Evolutionary conservation across 2,113 vertebrate species (phyloP), one percentile per base, ranked within the genome.

Genomic region (Ibidorhyncha struthersii): DNA sequence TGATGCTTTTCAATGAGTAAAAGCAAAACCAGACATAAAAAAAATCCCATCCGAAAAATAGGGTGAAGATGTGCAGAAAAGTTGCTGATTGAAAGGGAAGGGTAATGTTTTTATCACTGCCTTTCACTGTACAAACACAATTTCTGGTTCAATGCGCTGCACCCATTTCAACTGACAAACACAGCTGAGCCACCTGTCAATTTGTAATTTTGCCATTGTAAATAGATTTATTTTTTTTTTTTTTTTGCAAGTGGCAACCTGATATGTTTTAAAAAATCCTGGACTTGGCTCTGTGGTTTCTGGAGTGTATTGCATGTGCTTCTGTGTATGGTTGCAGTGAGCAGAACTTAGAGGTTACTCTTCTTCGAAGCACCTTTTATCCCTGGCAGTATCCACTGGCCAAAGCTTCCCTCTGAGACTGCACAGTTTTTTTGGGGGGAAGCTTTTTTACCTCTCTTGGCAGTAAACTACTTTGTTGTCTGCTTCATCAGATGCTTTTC

Each of bases 401-500:
- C 73, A 82, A 96, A 79, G 61, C 62, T 94, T 80, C 77, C 19
- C 29, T 62, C 55, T 3, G 29, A 78, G 22, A 32, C 61, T 92
- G 23, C 21, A 19, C 4, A 4, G 32, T 2, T 0, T 8, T 56
- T 74, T 72, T 25, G 2, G 10, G 2, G 55, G 17, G 10, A 3
- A 62, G 10, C 6, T 9, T 63, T 78, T 86, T 71, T 58, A 18
- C 12, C 55, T 67, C 26, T 43, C 2, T 61, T 52, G 30, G 41
- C 77, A 79, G 22, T 81, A 73, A 93, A 71, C 40, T 15, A 8
- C 29, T 43, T 56, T 81, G 52, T 74, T 70, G 50, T 90, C 22
- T 81, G 29, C 82, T 97, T 96, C 36, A 69, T 77, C 65, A 79
- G n/a, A 8, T 76, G 29, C 17, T 94, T n/a, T 80, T 92, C 36